Percentiles rank a stretch among this genome's conserved stretches.
Evolutionary conservation across 2,888 invertebrate genomes (phyloP).

Genomic region (Melanchra persicariae): DNA sequence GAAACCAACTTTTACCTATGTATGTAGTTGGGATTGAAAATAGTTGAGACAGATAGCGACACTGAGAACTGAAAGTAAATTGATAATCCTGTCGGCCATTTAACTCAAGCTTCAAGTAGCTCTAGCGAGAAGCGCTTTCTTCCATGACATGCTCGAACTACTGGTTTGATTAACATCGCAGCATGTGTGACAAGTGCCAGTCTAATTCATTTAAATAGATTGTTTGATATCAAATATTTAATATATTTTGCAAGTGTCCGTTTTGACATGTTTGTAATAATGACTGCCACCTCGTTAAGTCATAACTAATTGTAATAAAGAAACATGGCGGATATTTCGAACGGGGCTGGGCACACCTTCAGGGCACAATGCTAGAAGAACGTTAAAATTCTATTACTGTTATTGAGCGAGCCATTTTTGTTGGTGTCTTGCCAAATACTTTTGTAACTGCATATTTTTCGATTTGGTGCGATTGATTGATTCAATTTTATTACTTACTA

Average conservation of each 20-base stretch:
- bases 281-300: conserved; percentile 17
- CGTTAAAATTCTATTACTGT: conserved; percentile 29
- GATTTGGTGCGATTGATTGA: conserved; percentile 17
- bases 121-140: neutral
- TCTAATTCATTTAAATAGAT: neutral
- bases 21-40: no score
- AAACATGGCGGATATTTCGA: conserved; percentile 31
- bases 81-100: neutral
- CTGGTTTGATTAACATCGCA: neutral
- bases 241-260: conserved; percentile 28
- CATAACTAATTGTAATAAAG: conserved; percentile 26
- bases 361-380: conserved; percentile 37
- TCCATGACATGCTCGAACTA: neutral
- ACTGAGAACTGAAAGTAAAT: neutral
- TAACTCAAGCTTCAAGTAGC: neutral
- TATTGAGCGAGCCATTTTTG: conserved; percentile 17
- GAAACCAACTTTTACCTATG: no score
- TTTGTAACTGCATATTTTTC: conserved; percentile 13
- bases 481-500: conserved; percentile 7
- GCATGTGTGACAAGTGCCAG: conserved; percentile 18
- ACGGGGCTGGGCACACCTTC: conserved; percentile 39
- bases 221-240: conserved; percentile 23
- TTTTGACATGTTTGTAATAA: conserved; percentile 40
- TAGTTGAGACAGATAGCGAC: no score
- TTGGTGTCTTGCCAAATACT: conserved; percentile 19